A percentile compares a stretch with the other conserved stretches of the same genome.
phyloP scores from a whole-genome alignment of 2,113 vertebrate genomes.

The Pyxicephalus adspersus region DNA sequence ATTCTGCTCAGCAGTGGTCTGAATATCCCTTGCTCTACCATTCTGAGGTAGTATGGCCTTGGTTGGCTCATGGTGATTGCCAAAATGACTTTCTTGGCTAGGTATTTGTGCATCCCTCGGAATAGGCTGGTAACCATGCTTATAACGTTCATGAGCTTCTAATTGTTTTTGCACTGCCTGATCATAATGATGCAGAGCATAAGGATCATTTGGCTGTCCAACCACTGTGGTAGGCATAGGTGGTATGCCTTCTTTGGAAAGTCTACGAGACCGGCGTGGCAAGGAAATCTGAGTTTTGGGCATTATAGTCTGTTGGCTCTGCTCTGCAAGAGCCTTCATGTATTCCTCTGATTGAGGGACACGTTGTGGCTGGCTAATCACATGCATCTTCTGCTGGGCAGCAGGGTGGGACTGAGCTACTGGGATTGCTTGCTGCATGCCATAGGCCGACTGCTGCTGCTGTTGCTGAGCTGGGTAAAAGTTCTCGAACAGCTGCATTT shows the following conservation, averaged over 20 bases:
- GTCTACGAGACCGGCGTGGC: conserved; percentile 87
- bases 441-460: conserved; percentile 74
- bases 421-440: conserved; percentile 66
- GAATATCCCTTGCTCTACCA: conserved; percentile 67
- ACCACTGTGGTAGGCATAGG: conserved; percentile 64
- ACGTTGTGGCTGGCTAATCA: conserved; percentile 73
- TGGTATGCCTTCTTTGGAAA: conserved; percentile 89
- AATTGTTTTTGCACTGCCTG: conserved; percentile 69
- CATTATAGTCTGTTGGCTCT: conserved; percentile 75
- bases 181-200: conserved; percentile 75
- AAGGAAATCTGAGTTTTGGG: conserved; percentile 79
- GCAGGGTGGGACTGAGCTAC: conserved; percentile 70
- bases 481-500: conserved; percentile 77
- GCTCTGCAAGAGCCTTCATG: conserved; percentile 77
- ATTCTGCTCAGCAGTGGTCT: conserved; percentile 59
- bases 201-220: conserved; percentile 69
- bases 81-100: conserved; percentile 62
- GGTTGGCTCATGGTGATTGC: conserved; percentile 65
- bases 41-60: conserved; percentile 65
- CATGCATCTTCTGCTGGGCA: conserved; percentile 77
- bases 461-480: conserved; percentile 78
- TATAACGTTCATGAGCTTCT: conserved; percentile 64
- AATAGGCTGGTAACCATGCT: conserved; percentile 57
- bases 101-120: conserved; percentile 63
- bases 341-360: conserved; percentile 71